Base-by-base conservation (phyloP, 2,888 invertebrate species). In the Mimumesa dahlbomi region DNA sequence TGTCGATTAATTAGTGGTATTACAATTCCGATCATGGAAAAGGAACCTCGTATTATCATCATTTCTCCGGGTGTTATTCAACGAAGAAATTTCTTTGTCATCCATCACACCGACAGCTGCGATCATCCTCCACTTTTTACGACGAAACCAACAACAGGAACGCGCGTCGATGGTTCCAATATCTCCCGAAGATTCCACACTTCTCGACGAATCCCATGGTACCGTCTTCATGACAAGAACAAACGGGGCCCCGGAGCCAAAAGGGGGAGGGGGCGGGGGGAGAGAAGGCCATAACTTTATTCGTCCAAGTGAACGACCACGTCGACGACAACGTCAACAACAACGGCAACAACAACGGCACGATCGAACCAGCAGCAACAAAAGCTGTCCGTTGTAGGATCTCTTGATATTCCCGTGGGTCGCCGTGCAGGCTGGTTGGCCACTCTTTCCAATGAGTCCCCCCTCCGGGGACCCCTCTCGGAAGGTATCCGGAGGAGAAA, bases 391-490 rank as follows among this genome's bases (percentile, higher is more conserved):
- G 59, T 73, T 73, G 66, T 75, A 73, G 78, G 82, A 82, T 84
- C 85, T 78, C 82, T 84, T 82, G 85, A 85, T 86, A 86, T 84
- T 85, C 85, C 77, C 77, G 79, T 61, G 74, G 77, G 84, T 83
- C 84, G 85, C 84, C 85, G 85, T 77, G 83, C 85, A 83, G 85
- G 74, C 85, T 86, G 79, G 81, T 79, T 77, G 82, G 79, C 72
- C 77, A 73, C 77, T 43, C 61, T 25, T 68, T 43, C 48, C 62
- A 56, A 34, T 48, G 14, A 36, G 48, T 40, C 29, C 13, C 34
- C 16, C 40, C 61, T 57, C 48, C 18, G 18, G 42, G 56, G 61
- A 43, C 53, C 62, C 43, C 59, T 49, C 45, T 19, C 43, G 49
- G 25, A 43, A 11, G 43, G 56, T 58, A 21, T 36, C 22, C 42